Evolutionary conservation across 2,113 vertebrate species (phyloP), one percentile per base, ranked within the genome.

Genomic region (Suricata suricatta): DNA sequence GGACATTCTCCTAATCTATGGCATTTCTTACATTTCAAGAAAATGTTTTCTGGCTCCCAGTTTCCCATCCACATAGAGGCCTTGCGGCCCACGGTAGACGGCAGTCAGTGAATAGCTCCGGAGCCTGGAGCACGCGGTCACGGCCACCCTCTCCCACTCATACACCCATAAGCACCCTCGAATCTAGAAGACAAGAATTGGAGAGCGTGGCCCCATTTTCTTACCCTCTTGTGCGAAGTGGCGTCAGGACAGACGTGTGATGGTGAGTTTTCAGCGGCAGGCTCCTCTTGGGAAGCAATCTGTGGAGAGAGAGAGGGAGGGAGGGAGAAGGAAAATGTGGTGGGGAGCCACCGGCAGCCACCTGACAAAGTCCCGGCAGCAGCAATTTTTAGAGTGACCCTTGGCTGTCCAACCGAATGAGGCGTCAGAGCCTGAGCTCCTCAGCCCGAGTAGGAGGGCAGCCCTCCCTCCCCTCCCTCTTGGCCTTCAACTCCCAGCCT

Each of bases 221-320:
- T 99, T 99, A 99, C 99, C 99, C 98, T 98, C 95, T 96, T 97
- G 86, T 94, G 95, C 90, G 98, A 95, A 98, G 97, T 50, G 94
- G 64, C 54, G 96, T 98, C 89, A 50, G 50, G 50, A 50, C 94
- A 90, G 83, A 88, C 89, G 86, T 94, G 97, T 93, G 93, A 93
- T 47, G 97, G 81, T 80, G 97, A 97, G 95, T 84, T 97, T 92
- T 96, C 94, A 97, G 93, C 66, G 83, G 96, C 47, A 97, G 86
- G 33, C 88, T 98, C 97, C 94, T 98, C 96, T 95, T 94, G 95
- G 96, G 95, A 97, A 76, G 79, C 5, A 77, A 87, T 81, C 95
- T 97, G 74, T 92, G 69, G 47, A 71, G 83, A 88, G 0, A 50
- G 13, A 74, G 74, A 96, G 63, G 82, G 60, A 33, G 94, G 88